These are phyloP conservation scores for Phyllopteryx taeniolatus DNA, from an alignment of 2,113 vertebrate species.

Conservation along the genomic window DNA sequence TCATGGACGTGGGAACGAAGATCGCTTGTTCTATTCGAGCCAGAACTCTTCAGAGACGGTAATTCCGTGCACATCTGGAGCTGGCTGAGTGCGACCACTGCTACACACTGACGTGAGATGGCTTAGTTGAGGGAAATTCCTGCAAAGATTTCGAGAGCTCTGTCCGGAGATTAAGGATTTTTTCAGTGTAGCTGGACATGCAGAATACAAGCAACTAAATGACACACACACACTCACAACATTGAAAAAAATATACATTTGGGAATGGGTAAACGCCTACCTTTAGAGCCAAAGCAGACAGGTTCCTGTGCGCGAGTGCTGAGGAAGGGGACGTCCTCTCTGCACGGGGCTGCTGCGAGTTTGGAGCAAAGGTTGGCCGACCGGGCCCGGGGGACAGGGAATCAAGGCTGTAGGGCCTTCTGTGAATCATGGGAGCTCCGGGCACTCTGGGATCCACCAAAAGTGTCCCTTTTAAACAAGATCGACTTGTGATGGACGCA, in stretches of 20 bases:
- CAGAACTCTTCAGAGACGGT: too few relatives aligned
- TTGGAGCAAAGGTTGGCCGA: conserved; percentile 27
- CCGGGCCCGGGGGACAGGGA: conserved; percentile 37
- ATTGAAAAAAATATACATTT: background rate
- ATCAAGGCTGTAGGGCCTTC: conserved; percentile 58
- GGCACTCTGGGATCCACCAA: conserved; percentile 17
- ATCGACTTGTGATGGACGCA: conserved; percentile 29
- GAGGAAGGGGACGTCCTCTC: conserved; percentile 43
- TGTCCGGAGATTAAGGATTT: too few relatives aligned
- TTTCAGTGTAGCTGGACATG: too few relatives aligned
- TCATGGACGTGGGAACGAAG: too few relatives aligned
- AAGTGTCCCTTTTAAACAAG: conserved; percentile 10
- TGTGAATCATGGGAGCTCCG: conserved; percentile 28
- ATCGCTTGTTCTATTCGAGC: too few relatives aligned
- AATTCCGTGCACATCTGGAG: too few relatives aligned
- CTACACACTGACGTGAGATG: too few relatives aligned
- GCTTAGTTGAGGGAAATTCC: too few relatives aligned
- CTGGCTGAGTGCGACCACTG: too few relatives aligned
- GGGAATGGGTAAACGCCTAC: conserved; percentile 27
- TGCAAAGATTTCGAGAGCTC: too few relatives aligned
- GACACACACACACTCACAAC: background rate
- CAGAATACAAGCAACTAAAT: too few relatives aligned
- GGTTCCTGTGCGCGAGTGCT: conserved; percentile 51
- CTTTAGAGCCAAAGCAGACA: conserved; percentile 63
- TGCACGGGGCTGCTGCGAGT: conserved; percentile 35